These are phyloP conservation scores for Elachura formosa DNA, from an alignment of 2,113 vertebrate species.

Conservation along the genomic window DNA sequence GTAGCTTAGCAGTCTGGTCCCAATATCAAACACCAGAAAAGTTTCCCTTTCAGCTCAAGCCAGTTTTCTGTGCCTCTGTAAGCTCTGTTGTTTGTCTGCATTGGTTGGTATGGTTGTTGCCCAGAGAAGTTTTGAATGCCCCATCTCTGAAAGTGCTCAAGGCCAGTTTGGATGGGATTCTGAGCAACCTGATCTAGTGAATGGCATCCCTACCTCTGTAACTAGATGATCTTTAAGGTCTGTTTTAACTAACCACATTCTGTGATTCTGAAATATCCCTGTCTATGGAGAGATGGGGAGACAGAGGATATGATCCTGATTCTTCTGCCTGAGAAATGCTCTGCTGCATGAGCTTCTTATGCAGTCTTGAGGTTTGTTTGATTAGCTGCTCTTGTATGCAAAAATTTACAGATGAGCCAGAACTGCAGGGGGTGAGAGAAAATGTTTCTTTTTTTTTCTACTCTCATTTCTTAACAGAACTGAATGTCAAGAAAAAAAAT, in stretches of 20 bases:
- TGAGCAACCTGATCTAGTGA: not conserved
- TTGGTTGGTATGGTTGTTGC: not conserved
- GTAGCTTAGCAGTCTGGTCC: not conserved
- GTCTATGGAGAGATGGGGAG: not conserved
- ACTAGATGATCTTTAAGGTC: not conserved
- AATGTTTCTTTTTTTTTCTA: not conserved
- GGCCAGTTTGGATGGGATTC: not conserved
- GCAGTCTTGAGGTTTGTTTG: not conserved
- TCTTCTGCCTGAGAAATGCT: not conserved
- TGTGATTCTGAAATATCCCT: not conserved
- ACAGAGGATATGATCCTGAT: not conserved
- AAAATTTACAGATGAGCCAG: not conserved
- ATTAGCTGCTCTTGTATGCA: not conserved
- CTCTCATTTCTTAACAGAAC: not conserved
- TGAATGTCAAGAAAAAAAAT: not conserved
- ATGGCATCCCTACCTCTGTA: not conserved
- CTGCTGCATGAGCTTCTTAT: not conserved
- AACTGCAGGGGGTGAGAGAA: not conserved
- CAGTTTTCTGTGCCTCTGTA: not conserved
- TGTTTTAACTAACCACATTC: not conserved
- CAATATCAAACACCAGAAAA: not conserved
- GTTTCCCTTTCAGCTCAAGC: not conserved
- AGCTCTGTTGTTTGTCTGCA: not conserved
- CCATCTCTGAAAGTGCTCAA: not conserved
- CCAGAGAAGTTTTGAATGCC: not conserved